A percentile compares a stretch with the other conserved stretches of the same genome.
Conservation (phyloP, 2,797 vertebrate genomes). For the Tauraco hartlaubi region DNA sequence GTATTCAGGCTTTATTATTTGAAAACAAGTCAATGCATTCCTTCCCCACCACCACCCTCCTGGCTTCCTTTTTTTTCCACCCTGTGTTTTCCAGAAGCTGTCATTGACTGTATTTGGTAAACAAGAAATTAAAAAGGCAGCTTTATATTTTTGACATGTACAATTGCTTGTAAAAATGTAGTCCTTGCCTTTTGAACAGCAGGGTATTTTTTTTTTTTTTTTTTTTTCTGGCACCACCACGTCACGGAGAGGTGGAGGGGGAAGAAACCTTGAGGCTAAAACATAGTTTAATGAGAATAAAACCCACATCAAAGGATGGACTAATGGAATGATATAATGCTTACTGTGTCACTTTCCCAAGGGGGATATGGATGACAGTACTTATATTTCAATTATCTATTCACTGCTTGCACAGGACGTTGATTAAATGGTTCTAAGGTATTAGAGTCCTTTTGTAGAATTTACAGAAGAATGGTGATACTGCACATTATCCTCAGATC, state of each 20-base stretch:
- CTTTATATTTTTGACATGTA: slow-evolving; percentile 56
- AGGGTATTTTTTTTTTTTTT: not conserved
- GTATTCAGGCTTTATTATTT: slow-evolving; percentile 47
- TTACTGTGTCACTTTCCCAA: slow-evolving; percentile 65
- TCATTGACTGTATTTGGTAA: slow-evolving; percentile 41
- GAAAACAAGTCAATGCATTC: slow-evolving; percentile 55
- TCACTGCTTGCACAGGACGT: slow-evolving; percentile 27
- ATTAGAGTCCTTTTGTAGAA: slow-evolving; percentile 37
- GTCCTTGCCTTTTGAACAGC: slow-evolving; percentile 40
- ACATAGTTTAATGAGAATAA: slow-evolving; percentile 62
- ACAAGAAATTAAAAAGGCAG: slow-evolving; percentile 45
- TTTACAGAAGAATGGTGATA: slow-evolving; percentile 20
- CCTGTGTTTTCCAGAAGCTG: slow-evolving; percentile 9
- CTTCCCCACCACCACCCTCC: not conserved
- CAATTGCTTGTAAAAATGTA: slow-evolving; percentile 36
- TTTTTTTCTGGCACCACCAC: not conserved
- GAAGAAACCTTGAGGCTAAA: slow-evolving; percentile 58
- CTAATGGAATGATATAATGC: slow-evolving; percentile 65
- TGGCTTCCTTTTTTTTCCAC: not conserved
- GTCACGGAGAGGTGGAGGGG: not conserved
- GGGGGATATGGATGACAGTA: slow-evolving; percentile 51
- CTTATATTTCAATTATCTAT: slow-evolving; percentile 60
- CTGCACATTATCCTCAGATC: slow-evolving; percentile 39
- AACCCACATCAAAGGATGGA: slow-evolving; percentile 62
- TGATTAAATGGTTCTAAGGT: slow-evolving; percentile 46